Percentiles rank a stretch among this genome's conserved stretches.
phyloP scores from a whole-genome alignment of 2,888 invertebrate species.

The Megaustenia siamemsis region DNA sequence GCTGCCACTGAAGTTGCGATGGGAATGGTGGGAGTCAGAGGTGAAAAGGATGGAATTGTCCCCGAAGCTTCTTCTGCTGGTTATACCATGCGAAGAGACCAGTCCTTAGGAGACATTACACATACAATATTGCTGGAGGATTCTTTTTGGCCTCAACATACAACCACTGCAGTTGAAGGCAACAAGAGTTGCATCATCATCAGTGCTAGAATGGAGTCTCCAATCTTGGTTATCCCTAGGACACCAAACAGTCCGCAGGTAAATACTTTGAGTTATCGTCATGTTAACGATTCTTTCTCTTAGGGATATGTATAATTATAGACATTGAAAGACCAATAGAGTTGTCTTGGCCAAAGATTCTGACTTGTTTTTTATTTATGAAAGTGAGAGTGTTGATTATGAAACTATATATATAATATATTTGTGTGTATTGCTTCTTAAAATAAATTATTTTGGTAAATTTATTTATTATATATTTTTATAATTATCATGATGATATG shows the following conservation, averaged over 20 bases:
- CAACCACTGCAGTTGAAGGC: background rate
- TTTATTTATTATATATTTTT: too few relatives aligned
- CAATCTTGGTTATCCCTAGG: slow-evolving; percentile 92
- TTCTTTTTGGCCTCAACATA: slow-evolving; percentile 28
- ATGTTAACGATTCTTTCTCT: background rate
- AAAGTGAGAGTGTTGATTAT: too few relatives aligned
- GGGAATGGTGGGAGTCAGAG: slow-evolving; percentile 83
- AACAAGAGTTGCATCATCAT: slow-evolving; percentile 46
- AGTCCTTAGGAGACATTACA: slow-evolving; percentile 60
- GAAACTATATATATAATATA: too few relatives aligned
- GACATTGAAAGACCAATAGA: too few relatives aligned
- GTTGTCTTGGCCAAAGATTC: too few relatives aligned
- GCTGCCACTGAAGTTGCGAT: slow-evolving; percentile 97
- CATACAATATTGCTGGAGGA: slow-evolving; percentile 59
- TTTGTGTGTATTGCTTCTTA: too few relatives aligned
- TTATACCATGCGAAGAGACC: slow-evolving; percentile 48
- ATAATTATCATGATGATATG: too few relatives aligned
- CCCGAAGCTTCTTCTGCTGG: slow-evolving; percentile 1
- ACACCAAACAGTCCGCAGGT: slow-evolving; percentile 86
- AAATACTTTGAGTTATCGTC: background rate
- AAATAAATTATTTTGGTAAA: too few relatives aligned
- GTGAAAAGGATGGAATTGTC: slow-evolving; percentile 39
- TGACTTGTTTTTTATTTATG: too few relatives aligned
- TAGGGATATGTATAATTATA: slow-evolving; percentile 22
- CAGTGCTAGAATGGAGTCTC: slow-evolving; percentile 88